A percentile compares a stretch with the other conserved stretches of the same genome.
Evolutionary conservation across 2,797 vertebrate species (phyloP).

Genomic region (Pipistrellus pipistrellus): DNA sequence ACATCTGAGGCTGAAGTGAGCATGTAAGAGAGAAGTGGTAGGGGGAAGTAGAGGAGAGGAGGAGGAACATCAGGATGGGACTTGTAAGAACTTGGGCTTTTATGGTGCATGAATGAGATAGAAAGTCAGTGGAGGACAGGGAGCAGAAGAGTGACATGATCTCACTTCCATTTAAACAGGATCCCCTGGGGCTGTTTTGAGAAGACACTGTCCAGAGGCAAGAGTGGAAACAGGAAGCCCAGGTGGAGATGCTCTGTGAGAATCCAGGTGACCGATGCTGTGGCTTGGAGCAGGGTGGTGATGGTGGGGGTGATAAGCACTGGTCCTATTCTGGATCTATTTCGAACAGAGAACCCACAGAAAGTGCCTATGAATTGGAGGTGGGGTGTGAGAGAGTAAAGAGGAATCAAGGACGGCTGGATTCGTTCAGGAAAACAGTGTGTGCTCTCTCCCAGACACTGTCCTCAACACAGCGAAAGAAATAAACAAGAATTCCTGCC

Average conservation of each 20-base stretch:
- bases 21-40: accelerated
- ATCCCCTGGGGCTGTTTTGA: not conserved
- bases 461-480: not conserved
- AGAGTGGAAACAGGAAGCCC: not conserved
- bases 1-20: not conserved
- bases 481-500: not conserved
- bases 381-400: not conserved
- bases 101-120: not conserved
- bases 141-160: not conserved
- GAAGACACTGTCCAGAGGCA: not conserved
- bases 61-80: not conserved
- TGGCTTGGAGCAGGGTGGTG: not conserved
- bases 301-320: not conserved
- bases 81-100: not conserved
- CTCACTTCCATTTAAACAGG: not conserved
- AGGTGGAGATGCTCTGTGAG: not conserved
- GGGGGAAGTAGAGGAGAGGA: not conserved
- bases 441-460: not conserved
- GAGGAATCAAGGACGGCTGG: not conserved
- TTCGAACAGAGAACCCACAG: not conserved
- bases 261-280: not conserved
- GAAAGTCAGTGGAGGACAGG: not conserved
- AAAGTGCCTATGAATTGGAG: not conserved
- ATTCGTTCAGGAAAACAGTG: not conserved
- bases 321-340: not conserved